These are phyloP conservation scores for Zenarchopterus dispar DNA, from an alignment of 2,797 vertebrate species.

Conservation along the genomic window DNA sequence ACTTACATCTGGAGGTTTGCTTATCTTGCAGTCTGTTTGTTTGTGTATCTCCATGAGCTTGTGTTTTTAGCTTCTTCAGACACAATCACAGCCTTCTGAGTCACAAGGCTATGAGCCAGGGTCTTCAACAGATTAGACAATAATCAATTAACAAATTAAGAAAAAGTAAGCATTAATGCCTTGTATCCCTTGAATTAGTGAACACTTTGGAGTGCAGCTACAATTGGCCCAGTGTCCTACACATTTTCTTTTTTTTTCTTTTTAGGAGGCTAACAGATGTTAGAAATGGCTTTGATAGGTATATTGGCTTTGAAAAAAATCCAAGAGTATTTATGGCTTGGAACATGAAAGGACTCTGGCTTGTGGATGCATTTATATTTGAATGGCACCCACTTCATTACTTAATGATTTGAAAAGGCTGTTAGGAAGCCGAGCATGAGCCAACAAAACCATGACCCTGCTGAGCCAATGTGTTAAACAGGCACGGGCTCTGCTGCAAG, in stretches of 20 bases:
- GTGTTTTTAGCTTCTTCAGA: conserved; percentile 26
- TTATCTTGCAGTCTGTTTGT: conserved; percentile 44
- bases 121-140: conserved; percentile 57
- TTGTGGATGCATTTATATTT: conserved; percentile 78
- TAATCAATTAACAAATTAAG: conserved; percentile 71
- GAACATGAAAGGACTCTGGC: conserved; percentile 75
- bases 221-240: conserved; percentile 47
- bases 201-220: conserved; percentile 44
- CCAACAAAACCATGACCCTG: conserved; percentile 73
- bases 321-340: conserved; percentile 73
- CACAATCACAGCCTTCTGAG: conserved; percentile 1
- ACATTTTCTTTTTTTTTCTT: conserved; percentile 52
- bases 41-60: neutral
- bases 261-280: conserved; percentile 72
- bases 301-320: conserved; percentile 70
- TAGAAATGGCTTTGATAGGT: conserved; percentile 74
- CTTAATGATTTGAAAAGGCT: conserved; percentile 82
- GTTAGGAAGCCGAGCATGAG: conserved; percentile 71
- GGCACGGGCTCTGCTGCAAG: conserved; percentile 50
- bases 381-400: conserved; percentile 81
- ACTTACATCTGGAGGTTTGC: conserved; percentile 43
- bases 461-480: conserved; percentile 77
- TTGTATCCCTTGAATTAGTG: conserved; percentile 43
- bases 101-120: conserved; percentile 36
- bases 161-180: conserved; percentile 53